These are phyloP conservation scores for Menura novaehollandiae DNA, from an alignment of 2,113 vertebrate genomes.

Conservation along the genomic window DNA sequence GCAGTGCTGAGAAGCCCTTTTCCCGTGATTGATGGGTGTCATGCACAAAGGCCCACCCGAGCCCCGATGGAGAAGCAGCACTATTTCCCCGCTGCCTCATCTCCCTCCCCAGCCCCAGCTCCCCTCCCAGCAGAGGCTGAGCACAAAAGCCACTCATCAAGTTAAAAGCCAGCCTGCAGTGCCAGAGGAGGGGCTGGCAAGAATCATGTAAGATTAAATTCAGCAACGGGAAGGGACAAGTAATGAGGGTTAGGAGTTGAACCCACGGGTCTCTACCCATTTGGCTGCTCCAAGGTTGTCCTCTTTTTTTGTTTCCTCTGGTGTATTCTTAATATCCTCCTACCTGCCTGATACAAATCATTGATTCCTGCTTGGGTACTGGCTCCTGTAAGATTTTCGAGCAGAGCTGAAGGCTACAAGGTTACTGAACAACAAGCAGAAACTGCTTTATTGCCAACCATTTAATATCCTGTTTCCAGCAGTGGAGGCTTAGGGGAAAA, in stretches of 20 bases:
- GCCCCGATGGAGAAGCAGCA: neutral
- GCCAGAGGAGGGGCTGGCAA: neutral
- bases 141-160: neutral
- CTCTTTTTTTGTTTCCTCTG: neutral
- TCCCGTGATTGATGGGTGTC: neutral
- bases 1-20: neutral
- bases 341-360: conserved; percentile 28
- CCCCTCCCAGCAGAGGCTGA: neutral
- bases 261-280: neutral
- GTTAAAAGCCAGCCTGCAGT: neutral
- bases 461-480: conserved; percentile 55
- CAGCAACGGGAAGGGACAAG: neutral
- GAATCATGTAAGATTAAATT: neutral
- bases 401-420: conserved; percentile 55
- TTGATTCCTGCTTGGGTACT: neutral
- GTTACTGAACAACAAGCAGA: conserved; percentile 50
- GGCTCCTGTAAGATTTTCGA: conserved; percentile 36
- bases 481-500: neutral
- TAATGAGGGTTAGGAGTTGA: neutral
- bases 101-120: neutral
- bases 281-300: neutral
- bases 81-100: neutral
- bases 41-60: neutral
- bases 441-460: conserved; percentile 50
- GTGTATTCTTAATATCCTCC: conserved; percentile 43